Base-by-base conservation (phyloP, 2,113 vertebrate genomes). In the Anolis sagrei region DNA sequence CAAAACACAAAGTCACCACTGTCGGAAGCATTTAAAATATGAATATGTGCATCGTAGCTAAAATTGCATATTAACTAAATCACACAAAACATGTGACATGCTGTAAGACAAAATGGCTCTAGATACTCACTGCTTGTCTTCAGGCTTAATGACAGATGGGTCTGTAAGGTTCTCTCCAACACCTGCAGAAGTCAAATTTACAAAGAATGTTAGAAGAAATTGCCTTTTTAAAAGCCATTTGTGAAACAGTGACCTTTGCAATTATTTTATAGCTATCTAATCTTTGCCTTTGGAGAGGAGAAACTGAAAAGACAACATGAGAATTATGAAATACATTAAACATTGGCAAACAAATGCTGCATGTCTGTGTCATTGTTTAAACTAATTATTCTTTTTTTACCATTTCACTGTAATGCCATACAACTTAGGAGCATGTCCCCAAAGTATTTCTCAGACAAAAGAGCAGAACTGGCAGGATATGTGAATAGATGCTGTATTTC, bases 131-230 rank as follows among this genome's bases (percentile, higher is more conserved):
- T 96, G 97, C 94, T 97, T 97, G 89, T 98, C 96, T 83, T 98
- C 97, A 48, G 97, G 97, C 96, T 97, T 98, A 94, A 99, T 97
- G 92, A 99, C 98, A 86, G 98, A 99, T 72, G 99, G 98, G 90
- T 99, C 98, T 32, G 99, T 99, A 93, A 99, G 97, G 82, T 97
- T 97, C 91, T 97, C 97, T 81, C 97, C 98, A 85, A 99, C 98
- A 92, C 99, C 98, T 99, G 93, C 70, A 92, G 92, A 73, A 91
- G 91, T 51, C 95, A 92, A 62, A 93, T 75, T 90, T 92, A 93
- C 13, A 92, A 82, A 84, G 74, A 79, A 23, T 81, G 39, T 93
- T 92, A 94, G n/a, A 91, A 93, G 89, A 76, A 58, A 75, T n/a
- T 84, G 79, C 54, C 0, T 80, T 6, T 93, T 90, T 86, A 88